Base-by-base conservation (phyloP, 2,888 invertebrate genomes). In the Blera fallax region DNA sequence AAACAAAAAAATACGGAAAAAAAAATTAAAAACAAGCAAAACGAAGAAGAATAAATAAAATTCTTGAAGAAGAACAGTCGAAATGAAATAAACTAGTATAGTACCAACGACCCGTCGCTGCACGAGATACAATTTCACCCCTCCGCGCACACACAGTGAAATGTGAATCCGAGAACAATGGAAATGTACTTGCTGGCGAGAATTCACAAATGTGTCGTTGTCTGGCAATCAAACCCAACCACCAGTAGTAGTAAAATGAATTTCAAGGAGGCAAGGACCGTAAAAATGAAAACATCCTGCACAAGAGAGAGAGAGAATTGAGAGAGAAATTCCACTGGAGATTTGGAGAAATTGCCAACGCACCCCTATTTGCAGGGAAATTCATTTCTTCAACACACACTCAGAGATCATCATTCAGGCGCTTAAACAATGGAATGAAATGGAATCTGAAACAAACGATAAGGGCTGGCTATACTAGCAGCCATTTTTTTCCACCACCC, bases 401-500 rank as follows among this genome's bases (percentile, higher is more conserved):
- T 50, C 56, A 43, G 16, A 48, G n/a, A n/a, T 29, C 0, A 11
- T n/a, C n/a, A n/a, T n/a, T n/a, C n/a, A n/a, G n/a, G n/a, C 1
- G 18, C n/a, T n/a, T n/a, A n/a, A n/a, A 2, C 3, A 14, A 16
- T 24, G 84, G 64, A 64, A 84, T 21, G 21, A 37, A 50, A 21
- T 56, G 83, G 67, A 43, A 48, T 40, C 5, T 16, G 74, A 18
- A 69, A 69, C 69, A 27, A 3, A 3, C 14, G 2, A 14, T 8
- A 43, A 37, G 43, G 65, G 43, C 54, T 64, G 37, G 54, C n/a
- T n/a, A n/a, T 43, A 27, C 4, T 3, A 56, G 80, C 84, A 84
- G 84, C 84, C 84, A 84, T 84, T 84, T 84, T 83, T 83, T 74
- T 62, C 62, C 40, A 73, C 16, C 72, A 73, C 67, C 69, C 56